A percentile compares a stretch with the other conserved stretches of the same genome.
These are phyloP conservation scores for Megaceryle alcyon DNA, from an alignment of 2,797 vertebrate species.

Conservation along the genomic window DNA sequence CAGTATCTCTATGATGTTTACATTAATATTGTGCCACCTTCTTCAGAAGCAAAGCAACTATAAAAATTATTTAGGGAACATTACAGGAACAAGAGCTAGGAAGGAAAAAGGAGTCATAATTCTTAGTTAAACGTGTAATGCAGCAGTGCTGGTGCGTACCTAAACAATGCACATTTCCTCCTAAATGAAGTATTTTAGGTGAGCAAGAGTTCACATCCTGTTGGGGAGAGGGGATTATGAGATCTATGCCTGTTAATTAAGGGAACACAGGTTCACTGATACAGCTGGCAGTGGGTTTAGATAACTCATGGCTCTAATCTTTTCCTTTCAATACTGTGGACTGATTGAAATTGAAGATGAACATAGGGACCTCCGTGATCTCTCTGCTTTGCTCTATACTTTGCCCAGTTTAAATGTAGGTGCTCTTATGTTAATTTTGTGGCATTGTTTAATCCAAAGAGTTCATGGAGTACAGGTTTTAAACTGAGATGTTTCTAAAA, in stretches of 20 bases:
- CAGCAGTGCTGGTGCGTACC: neutral
- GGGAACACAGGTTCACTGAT: neutral
- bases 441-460: neutral
- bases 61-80: neutral
- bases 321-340: neutral
- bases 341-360: neutral
- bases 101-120: neutral
- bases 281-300: neutral
- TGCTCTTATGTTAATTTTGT: neutral
- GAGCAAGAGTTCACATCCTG: neutral
- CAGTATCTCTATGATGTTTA: neutral
- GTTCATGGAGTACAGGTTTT: neutral
- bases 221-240: neutral
- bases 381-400: neutral
- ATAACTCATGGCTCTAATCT: neutral
- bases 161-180: conserved; percentile 5
- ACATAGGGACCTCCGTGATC: neutral
- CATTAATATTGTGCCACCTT: neutral
- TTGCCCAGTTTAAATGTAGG: neutral
- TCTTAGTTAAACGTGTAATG: neutral
- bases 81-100: neutral
- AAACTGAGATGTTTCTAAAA: neutral
- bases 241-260: neutral
- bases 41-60: neutral
- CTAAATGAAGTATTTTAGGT: neutral